Evolutionary conservation across 1,140 invertebrate species (phyloP), one percentile per base, ranked within the genome.

Genomic region (Holcopasites calliopsidis): DNA sequence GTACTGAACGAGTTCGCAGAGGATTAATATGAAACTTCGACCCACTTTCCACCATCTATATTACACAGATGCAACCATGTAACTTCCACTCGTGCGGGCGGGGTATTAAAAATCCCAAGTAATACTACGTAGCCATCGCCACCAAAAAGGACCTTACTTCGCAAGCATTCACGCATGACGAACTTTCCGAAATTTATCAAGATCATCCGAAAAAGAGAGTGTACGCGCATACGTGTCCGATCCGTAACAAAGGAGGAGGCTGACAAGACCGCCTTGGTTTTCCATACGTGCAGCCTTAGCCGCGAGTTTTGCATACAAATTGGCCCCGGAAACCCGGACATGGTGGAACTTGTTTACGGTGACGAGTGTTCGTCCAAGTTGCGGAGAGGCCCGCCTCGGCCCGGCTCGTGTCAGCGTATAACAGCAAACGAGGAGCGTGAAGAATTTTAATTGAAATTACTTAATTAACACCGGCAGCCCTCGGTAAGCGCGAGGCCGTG

Each of bases 381-480:
- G 61, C 72, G 62, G 44, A n/a, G 38, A 6, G 16, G 16, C 44
- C 44, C 16, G 55, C 58, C 55, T 18, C 55, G 65, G 49, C 35
- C 38, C 26, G 26, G 74, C n/a, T 42, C 70, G 68, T 72, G 76
- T 58, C 71, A 44, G 42, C 61, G 26, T 69, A 79, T 64, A 82
- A 79, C n/a, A 76, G 81, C 72, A 38, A n/a, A 52, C 52, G 50
- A 23, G 60, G 64, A 79, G 65, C 58, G 73, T 79, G 44, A 80
- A 80, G 84, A 87, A 87, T 86, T 85, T 87, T 87, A 86, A 87
- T 87, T 82, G 83, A 87, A 87, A 85, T 85, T 80, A 83, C 82
- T 86, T 85, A 86, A 86, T 86, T 86, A 83, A 76, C 75, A 21
- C 73, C 40, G 8, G 35, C 16, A 50, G 11, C 26, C 44, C 35